Evolutionary conservation across 1,140 invertebrate species (phyloP), one percentile per base, ranked within the genome.

Genomic region (Hirudo medicinalis): DNA sequence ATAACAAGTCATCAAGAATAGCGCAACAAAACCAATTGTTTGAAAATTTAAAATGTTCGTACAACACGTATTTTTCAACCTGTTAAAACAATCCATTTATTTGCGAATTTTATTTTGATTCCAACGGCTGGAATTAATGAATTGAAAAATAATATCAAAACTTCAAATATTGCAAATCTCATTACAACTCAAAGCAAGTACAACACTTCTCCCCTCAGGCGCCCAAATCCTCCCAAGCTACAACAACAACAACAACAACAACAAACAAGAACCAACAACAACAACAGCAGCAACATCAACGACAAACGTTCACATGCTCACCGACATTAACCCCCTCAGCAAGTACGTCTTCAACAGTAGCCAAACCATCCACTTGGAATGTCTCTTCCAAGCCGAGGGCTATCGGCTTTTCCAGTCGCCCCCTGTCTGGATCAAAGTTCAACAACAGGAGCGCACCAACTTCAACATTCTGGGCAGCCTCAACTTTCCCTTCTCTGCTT

Each of bases 401-500:
- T 63, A 63, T 20, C 22, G 29, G 0, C 57, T 32, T 13, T 63
- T 63, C 29, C 57, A 63, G 8, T 19, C 57, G 22, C 57, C 57
- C 22, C 57, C 57, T 11, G 29, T 63, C 20, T 63, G 57, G 57
- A 15, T 63, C 57, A 63, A 63, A n/a, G 57, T 11, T 63, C 57
- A 63, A n/a, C 22, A 63, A 20, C 11, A 8, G 57, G 57, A 63
- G 22, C 57, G 57, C 11, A 63, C 57, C 22, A 22, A 63, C 8
- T 4, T 63, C 8, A 63, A 63, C 57, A 22, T 63, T 0, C 22
- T 32, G 57, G 29, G 57, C 57, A 63, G 57, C 17, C 29, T 63
- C 22, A 63, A 32, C 11, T 63, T 32, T 11, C 57, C 57, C 22
- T 63, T 63, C 15, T 32, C 29, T 11, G 20, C 22, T 63, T 32